Evolutionary conservation across 2,113 vertebrate genomes (phyloP), one percentile per base, ranked within the genome.

Genomic region (Corythoichthys haematopterus): DNA sequence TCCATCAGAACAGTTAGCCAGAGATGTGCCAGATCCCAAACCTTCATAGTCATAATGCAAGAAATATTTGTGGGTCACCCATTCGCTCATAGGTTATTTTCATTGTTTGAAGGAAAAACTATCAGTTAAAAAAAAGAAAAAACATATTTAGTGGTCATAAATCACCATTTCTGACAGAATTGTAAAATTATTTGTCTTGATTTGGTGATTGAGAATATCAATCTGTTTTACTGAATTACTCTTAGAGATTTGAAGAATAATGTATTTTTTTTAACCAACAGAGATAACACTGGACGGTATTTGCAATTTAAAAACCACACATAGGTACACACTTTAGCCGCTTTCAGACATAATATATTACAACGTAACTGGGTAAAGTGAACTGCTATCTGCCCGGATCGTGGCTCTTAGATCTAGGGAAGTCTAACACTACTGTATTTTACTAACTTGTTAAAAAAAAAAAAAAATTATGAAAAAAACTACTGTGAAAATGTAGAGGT

Each of bases 1-100:
- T 87, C 84, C 78, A 85, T 80, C 64, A 36, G 66, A 77, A 69
- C 62, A 78, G 78, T 79, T 71, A 59, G 53, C 58, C 56, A 33
- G 78, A 85, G 77, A 72, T 14, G 73, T 76, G 48, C 71, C 81
- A 84, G 79, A 80, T 8, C 68, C 48, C 48, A 37, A 47, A 65
- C 55, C 59, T 61, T 80, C 74, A 55, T 55, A 62, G 61, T 71
- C 56, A 71, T 68, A 80, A 82, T 80, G 74, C 64, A 66, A 70
- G 72, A 37, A 65, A 58, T 60, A 77, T 71, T 64, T 65, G 37
- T 45, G 37, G 64, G 72, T 80, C 72, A 61, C 12, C 33, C 53
- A 56, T 35, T 35, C 11, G 1, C 3, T 72, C 71, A 64, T 8
- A 66, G 12, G 66, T 56, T 75, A 71, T 68, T 72, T 76, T 45